Evolutionary conservation across 2,888 invertebrate genomes (phyloP), one percentile per base, ranked within the genome.

Genomic region (Stomorhina lunata): DNA sequence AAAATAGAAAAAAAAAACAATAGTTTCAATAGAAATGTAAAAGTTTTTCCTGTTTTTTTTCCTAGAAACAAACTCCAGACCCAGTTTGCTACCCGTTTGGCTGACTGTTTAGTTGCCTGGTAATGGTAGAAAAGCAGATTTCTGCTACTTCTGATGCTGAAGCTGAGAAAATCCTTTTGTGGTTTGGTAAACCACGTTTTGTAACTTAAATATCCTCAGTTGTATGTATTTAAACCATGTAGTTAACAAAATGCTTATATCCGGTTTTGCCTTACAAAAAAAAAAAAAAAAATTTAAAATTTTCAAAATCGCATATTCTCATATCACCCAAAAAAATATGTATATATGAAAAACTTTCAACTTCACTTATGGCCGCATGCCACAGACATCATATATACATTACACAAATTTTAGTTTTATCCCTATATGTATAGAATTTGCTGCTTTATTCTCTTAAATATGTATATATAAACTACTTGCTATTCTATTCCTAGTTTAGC

Each of bases 111-210:
- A 20, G 17, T 55, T 55, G 45, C 27, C 37, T 76, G 63, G 48
- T 37, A 65, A 50, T 48, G 37, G 53, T 45, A 63, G 63, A 55
- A 63, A 37, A 37, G 61, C 12, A 40, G 27, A 63, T 43, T 61
- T 57, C 57, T 71, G 71, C 25, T 81, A 40, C 15, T 73, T 66
- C 27, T 61, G n/a, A 27, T 79, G 40, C 72, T 75, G 61, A 43
- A 73, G 73, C 66, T 79, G 72, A 78, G 80, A 80, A 84, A 84
- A 84, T 84, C 83, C 84, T 84, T 84, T 79, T 80, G 84, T 72
- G 84, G 84, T 82, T 82, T 75, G 83, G 83, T 84, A 80, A 83
- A 83, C 84, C 83, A 84, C 84, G 84, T 84, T 84, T 84, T 72
- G 83, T 83, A 84, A 82, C 84, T 84, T 84, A 83, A 83, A 84